These are phyloP conservation scores for Hydractinia symbiolongicarpus DNA, from an alignment of 30 jellyfish, hydroid and myxozoan species.

Conservation along the genomic window DNA sequence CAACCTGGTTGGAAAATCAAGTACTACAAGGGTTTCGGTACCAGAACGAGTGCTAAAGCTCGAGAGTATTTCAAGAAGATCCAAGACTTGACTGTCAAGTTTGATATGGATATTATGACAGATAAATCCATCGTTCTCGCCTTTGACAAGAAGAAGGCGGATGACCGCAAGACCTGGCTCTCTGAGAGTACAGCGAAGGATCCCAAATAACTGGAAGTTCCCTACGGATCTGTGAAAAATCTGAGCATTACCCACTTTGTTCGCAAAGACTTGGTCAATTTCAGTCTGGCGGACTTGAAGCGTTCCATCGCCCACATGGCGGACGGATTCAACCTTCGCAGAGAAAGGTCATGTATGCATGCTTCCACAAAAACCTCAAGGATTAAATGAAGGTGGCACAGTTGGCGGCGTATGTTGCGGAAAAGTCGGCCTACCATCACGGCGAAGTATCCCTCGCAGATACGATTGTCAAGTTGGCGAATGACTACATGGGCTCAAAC, in stretches of 20 bases:
- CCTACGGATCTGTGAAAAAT: no score
- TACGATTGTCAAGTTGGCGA: no score
- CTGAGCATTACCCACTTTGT: no score
- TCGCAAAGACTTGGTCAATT: no score
- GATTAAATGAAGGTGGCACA: slow-evolving; percentile 92
- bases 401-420: slow-evolving; percentile 97
- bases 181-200: no score
- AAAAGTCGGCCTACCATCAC: slow-evolving; percentile 93
- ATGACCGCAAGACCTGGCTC: slow-evolving; percentile 85
- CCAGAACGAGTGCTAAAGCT: slow-evolving; percentile 86
- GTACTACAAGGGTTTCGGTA: slow-evolving; percentile 99
- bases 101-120: slow-evolving; percentile 77
- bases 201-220: no score
- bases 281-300: no score
- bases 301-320: slow-evolving; percentile 55
- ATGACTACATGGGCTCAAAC: no score
- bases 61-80: slow-evolving; percentile 76
- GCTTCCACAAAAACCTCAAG: slow-evolving; percentile 77
- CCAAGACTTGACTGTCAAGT: slow-evolving; percentile 60
- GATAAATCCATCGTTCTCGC: slow-evolving; percentile 60
- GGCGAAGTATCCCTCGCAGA: no score
- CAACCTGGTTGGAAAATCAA: slow-evolving; percentile 78
- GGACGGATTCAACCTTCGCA: slow-evolving; percentile 95
- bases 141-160: slow-evolving; percentile 70
- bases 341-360: slow-evolving; percentile 78